Evolutionary conservation across 2,797 vertebrate genomes (phyloP).

Genomic region (Halcyon badia): DNA sequence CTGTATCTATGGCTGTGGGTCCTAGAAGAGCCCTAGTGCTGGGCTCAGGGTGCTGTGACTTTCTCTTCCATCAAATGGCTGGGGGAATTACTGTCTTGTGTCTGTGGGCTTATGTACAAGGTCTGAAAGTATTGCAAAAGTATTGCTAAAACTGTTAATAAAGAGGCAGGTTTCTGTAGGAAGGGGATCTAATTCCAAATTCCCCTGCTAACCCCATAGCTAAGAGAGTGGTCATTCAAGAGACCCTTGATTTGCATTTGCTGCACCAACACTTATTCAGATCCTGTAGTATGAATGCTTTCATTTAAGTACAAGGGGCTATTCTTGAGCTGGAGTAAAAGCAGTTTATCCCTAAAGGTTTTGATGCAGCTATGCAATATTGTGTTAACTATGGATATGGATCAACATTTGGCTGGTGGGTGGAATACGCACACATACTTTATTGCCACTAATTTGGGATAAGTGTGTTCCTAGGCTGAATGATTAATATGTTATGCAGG

Average conservation of each 20-base stretch:
- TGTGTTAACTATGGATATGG: background rate
- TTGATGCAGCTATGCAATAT: background rate
- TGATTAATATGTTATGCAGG: background rate
- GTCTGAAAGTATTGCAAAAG: background rate
- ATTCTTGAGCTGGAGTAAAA: background rate
- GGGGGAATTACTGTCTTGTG: background rate
- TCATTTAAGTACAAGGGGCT: background rate
- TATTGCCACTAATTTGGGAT: background rate
- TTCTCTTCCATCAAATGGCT: background rate
- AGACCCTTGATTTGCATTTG: background rate
- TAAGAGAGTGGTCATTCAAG: background rate
- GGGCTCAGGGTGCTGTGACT: background rate
- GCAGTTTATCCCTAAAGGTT: background rate
- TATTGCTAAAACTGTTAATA: background rate
- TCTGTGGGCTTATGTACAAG: accelerated
- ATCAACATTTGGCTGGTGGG: background rate
- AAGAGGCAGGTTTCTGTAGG: background rate
- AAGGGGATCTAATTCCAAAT: background rate
- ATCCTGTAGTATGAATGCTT: background rate
- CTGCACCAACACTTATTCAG: background rate
- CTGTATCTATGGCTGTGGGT: background rate
- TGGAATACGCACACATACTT: background rate
- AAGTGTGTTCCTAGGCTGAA: background rate
- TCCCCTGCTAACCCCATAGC: background rate
- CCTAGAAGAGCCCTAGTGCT: background rate